Evolutionary conservation across 2,113 vertebrate species (phyloP).

Genomic region (Rhegmatorhina hoffmannsi): DNA sequence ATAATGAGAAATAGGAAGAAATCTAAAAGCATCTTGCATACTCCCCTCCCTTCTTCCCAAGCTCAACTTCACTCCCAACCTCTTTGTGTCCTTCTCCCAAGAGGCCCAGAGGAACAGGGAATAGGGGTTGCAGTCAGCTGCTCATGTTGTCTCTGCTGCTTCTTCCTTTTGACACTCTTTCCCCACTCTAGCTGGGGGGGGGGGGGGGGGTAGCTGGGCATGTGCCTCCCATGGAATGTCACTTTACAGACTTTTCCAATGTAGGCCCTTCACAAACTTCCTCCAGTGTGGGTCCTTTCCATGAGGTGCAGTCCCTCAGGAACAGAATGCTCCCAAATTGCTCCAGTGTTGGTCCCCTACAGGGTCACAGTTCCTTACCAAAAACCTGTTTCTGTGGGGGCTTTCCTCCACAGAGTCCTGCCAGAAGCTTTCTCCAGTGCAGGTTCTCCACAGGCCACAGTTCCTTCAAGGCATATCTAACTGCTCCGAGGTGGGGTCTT

Average conservation of each 20-base stretch:
- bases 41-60: background rate
- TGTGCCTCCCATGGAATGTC: background rate
- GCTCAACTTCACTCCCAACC: fast-evolving
- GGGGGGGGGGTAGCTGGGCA: too few relatives aligned
- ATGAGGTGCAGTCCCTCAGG: background rate
- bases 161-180: background rate
- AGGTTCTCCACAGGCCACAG: background rate
- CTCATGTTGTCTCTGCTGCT: background rate
- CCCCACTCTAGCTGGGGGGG: background rate
- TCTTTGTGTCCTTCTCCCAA: background rate
- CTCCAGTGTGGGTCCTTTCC: background rate
- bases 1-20: background rate
- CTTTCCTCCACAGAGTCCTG: background rate
- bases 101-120: fast-evolving
- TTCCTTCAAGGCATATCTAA: background rate
- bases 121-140: background rate
- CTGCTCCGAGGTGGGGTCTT: background rate
- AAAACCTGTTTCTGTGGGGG: background rate
- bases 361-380: background rate
- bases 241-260: background rate
- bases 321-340: background rate
- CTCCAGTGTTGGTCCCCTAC: background rate
- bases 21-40: background rate
- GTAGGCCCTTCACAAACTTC: background rate
- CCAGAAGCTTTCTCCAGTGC: background rate